Evolutionary conservation across 1,140 invertebrate genomes (phyloP).

Genomic region (Heliconius melpomene): DNA sequence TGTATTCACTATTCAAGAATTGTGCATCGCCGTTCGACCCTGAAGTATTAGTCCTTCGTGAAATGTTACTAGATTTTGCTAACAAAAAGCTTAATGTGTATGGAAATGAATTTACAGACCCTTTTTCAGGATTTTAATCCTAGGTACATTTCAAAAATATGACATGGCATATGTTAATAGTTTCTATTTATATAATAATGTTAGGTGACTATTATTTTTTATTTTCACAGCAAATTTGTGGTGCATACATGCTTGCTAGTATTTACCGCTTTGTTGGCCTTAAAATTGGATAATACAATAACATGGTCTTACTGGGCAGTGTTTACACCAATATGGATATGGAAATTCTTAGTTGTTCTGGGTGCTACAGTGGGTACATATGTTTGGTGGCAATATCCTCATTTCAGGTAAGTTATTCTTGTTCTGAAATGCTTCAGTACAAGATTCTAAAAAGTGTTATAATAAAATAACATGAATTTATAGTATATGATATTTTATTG

Average conservation of each 20-base stretch:
- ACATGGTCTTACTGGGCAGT: slow-evolving; percentile 97
- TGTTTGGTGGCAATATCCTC: slow-evolving; percentile 97
- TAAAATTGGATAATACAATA: slow-evolving; percentile 92
- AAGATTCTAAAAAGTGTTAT: background rate
- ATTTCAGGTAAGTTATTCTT: slow-evolving; percentile 86
- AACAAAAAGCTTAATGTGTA: slow-evolving; percentile 62
- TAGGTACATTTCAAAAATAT: slow-evolving; percentile 83
- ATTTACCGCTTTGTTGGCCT: slow-evolving; percentile 94
- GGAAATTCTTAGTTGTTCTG: slow-evolving; percentile 95
- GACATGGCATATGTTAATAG: slow-evolving; percentile 33
- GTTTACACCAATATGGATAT: slow-evolving; percentile 97
- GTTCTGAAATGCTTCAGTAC: background rate
- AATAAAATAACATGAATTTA: background rate
- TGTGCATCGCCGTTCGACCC: background rate
- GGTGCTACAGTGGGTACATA: slow-evolving; percentile 95
- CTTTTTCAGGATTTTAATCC: slow-evolving; percentile 96
- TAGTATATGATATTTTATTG: background rate
- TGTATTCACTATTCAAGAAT: background rate
- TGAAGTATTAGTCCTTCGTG: slow-evolving; percentile 12
- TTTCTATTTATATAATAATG: slow-evolving; percentile 14
- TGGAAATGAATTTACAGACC: slow-evolving; percentile 92
- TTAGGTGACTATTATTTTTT: slow-evolving; percentile 42
- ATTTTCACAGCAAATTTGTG: slow-evolving; percentile 93
- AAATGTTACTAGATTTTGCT: slow-evolving; percentile 38
- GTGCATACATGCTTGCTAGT: slow-evolving; percentile 95